Evolutionary conservation across 2,888 invertebrate genomes (phyloP).

Genomic region (Pseudococcus longispinus): DNA sequence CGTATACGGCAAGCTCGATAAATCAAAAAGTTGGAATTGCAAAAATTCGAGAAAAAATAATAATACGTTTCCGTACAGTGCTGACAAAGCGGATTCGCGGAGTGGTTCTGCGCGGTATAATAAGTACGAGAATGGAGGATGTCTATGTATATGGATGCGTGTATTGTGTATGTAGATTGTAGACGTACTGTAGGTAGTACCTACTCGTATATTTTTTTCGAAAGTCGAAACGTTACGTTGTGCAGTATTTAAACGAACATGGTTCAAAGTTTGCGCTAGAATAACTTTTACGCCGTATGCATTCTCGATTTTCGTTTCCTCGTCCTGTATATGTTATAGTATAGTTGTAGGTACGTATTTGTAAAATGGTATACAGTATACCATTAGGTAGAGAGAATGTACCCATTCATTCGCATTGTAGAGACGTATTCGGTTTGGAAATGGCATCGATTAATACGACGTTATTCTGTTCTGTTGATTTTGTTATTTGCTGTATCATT

Average conservation of each 20-base stretch:
- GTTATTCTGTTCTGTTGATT: background rate
- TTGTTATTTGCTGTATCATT: background rate
- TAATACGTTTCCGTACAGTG: background rate
- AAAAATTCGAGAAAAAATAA: background rate
- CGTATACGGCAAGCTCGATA: background rate
- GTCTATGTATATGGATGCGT: background rate
- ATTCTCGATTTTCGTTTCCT: background rate
- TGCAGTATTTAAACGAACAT: background rate
- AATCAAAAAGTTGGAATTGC: conserved; percentile 4
- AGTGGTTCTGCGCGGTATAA: too few relatives aligned
- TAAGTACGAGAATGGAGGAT: too few relatives aligned
- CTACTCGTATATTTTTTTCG: background rate
- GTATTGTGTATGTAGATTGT: background rate
- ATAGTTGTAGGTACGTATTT: background rate
- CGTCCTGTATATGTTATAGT: background rate
- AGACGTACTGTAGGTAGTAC: background rate
- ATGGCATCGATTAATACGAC: conserved; percentile 12
- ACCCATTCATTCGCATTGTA: background rate
- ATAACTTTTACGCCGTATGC: background rate
- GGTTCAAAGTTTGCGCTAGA: background rate
- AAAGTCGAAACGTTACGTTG: background rate
- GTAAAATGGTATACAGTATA: background rate
- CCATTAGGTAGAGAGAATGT: background rate
- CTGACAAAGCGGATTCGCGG: too few relatives aligned
- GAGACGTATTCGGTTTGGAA: background rate